These are phyloP conservation scores for Apamea crenata DNA, from an alignment of 2,888 invertebrate genomes.

Conservation along the genomic window DNA sequence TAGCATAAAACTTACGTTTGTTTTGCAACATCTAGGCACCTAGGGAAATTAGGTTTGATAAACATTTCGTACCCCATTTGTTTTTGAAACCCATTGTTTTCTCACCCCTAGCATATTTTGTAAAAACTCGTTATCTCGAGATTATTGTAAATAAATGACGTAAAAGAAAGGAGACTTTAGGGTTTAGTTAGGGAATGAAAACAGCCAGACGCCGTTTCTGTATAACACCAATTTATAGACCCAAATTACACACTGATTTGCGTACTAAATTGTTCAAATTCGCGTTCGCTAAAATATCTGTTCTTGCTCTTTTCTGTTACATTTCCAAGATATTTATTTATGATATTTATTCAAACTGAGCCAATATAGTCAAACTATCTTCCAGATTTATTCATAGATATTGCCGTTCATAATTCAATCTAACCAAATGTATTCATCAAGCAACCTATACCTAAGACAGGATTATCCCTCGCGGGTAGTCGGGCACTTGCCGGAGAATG, in stretches of 20 bases:
- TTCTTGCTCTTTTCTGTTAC: neutral
- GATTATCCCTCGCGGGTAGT: conserved; percentile 59
- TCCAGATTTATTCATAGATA: conserved; percentile 50
- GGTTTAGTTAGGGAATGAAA: conserved; percentile 12
- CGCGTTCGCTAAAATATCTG: neutral
- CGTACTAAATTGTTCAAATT: neutral
- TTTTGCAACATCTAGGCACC: conserved; percentile 67
- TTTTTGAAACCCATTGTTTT: conserved; percentile 32
- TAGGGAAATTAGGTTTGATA: conserved; percentile 69
- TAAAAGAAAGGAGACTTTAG: conserved; percentile 23
- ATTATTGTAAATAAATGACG: conserved; percentile 41
- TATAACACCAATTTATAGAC: neutral
- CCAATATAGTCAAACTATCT: conserved; percentile 38
- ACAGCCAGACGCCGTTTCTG: neutral
- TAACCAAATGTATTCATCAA: conserved; percentile 51
- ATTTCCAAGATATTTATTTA: conserved; percentile 20
- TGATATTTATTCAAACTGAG: conserved; percentile 22
- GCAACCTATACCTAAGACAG: conserved; percentile 57
- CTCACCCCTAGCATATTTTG: conserved; percentile 18
- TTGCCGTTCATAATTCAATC: conserved; percentile 49
- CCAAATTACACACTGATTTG: neutral
- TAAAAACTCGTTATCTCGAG: conserved; percentile 37
- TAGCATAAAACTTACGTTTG: conserved; percentile 69
- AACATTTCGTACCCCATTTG: conserved; percentile 38
- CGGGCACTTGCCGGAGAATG: conserved; percentile 66